Conservation (phyloP, 2,797 vertebrate genomes). For the Varecia variegata region DNA sequence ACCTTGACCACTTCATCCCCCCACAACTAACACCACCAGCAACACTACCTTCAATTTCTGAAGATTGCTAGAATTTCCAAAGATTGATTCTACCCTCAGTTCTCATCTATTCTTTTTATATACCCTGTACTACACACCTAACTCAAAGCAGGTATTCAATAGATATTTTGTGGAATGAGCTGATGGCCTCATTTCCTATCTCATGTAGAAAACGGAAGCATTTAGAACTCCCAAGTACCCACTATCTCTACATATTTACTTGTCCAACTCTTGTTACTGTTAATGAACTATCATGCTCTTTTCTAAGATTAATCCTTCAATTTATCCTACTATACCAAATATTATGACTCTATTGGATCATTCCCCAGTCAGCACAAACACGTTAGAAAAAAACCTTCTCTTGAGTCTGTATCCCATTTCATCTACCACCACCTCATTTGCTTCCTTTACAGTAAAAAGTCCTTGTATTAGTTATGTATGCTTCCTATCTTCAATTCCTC, state of each 20-base stretch:
- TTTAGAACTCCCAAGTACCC: neutral
- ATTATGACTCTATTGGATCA: neutral
- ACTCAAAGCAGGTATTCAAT: neutral
- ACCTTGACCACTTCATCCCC: neutral
- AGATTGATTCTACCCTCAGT: neutral
- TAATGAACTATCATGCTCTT: slow-evolving; percentile 2
- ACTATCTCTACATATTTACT: neutral
- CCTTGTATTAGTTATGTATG: neutral
- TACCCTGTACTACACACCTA: neutral
- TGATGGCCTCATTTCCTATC: neutral
- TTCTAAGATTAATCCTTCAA: neutral
- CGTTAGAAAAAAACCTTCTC: neutral
- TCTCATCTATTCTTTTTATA: neutral
- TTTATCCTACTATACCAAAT: neutral
- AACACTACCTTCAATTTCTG: neutral
- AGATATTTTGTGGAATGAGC: neutral
- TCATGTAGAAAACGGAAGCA: slow-evolving; percentile 8
- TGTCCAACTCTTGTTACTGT: neutral
- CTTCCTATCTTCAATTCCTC: neutral
- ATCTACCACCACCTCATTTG: neutral
- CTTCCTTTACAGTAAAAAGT: neutral
- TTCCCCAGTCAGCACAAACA: neutral
- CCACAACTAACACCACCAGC: neutral
- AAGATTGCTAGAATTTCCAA: neutral
- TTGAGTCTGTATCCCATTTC: neutral